Percentiles rank a stretch among this genome's conserved stretches.
Conservation (phyloP, 2,797 vertebrate species). For the Crypturellus tataupa region DNA sequence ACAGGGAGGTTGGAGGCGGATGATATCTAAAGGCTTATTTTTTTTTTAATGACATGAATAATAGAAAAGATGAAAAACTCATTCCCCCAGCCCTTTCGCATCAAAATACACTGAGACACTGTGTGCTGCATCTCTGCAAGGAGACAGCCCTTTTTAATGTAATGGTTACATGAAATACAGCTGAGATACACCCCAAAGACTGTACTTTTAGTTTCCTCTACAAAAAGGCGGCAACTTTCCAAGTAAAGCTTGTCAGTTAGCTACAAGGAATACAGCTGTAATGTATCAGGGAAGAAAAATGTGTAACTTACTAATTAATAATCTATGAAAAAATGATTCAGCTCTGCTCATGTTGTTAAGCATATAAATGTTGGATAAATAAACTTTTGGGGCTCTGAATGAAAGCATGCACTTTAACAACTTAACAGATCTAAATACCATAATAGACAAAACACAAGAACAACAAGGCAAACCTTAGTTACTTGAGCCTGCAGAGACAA, state of each 20-base stretch:
- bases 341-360: background rate
- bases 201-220: background rate
- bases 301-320: background rate
- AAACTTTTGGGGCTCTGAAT: background rate
- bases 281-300: conserved; percentile 2
- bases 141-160: background rate
- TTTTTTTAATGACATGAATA: background rate
- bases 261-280: background rate
- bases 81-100: background rate
- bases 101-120: background rate
- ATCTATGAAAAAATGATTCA: background rate
- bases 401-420: background rate
- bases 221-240: background rate
- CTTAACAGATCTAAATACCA: background rate
- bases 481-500: background rate
- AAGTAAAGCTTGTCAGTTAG: background rate
- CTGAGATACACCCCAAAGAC: background rate
- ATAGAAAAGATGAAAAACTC: background rate
- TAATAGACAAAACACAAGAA: background rate
- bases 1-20: background rate
- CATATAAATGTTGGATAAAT: background rate
- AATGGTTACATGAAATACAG: background rate
- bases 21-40: background rate
- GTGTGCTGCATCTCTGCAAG: background rate
- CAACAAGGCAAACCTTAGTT: background rate